Percentiles rank a stretch among this genome's conserved stretches.
Evolutionary conservation across 2,888 invertebrate genomes (phyloP).

Genomic region (Nephrotoma flavescens): DNA sequence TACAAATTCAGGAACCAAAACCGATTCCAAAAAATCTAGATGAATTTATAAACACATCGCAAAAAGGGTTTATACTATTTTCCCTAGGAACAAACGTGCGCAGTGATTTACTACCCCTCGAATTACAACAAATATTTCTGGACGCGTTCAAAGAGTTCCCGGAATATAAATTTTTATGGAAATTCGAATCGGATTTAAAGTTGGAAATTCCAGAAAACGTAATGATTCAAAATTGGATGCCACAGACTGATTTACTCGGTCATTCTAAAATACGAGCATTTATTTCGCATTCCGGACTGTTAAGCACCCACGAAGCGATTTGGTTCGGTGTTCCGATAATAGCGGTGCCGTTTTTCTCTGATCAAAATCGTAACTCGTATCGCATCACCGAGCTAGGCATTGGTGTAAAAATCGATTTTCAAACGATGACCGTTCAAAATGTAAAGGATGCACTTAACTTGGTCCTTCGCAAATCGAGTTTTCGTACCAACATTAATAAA

Average conservation of each 20-base stretch:
- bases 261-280: slow-evolving; percentile 20
- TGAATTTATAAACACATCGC: slow-evolving; percentile 18
- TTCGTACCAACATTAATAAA: background rate
- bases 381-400: background rate
- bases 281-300: slow-evolving; percentile 23
- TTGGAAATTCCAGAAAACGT: slow-evolving; percentile 30
- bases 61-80: slow-evolving; percentile 24
- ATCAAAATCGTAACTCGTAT: slow-evolving; percentile 15
- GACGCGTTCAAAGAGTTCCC: slow-evolving; percentile 19
- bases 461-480: background rate
- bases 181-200: slow-evolving; percentile 19
- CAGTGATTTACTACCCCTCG: slow-evolving; percentile 11
- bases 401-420: background rate
- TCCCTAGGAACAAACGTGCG: slow-evolving; percentile 24
- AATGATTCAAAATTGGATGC: slow-evolving; percentile 33
- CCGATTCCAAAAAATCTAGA: slow-evolving; percentile 15
- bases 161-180: slow-evolving; percentile 28
- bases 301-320: slow-evolving; percentile 22
- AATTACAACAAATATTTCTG: slow-evolving; percentile 16
- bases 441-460: background rate
- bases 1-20: slow-evolving; percentile 22
- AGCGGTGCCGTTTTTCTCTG: slow-evolving; percentile 21
- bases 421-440: background rate
- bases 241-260: slow-evolving; percentile 34
- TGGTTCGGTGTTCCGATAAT: slow-evolving; percentile 24